Conservation (phyloP, 2,888 invertebrate genomes). For the Coelogynopora nodosa region DNA sequence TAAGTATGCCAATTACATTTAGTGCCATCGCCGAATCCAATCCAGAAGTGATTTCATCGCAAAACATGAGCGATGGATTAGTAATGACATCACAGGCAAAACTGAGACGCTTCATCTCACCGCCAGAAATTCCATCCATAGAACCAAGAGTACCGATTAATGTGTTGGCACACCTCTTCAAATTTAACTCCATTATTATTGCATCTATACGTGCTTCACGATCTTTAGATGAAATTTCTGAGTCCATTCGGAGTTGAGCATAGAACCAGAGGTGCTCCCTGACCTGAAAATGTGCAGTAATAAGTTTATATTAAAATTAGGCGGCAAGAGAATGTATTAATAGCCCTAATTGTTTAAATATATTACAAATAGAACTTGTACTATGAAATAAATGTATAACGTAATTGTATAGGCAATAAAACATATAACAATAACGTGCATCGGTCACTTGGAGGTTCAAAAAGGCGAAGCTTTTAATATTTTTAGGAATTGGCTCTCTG, state of each 20-base stretch:
- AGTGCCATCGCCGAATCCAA: conserved; percentile 34
- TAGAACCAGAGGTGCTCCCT: conserved; percentile 40
- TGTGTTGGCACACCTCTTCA: conserved; percentile 14
- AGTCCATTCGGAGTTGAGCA: conserved; percentile 38
- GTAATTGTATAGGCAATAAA: no score
- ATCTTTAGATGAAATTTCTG: background rate
- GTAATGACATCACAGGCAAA: conserved; percentile 68
- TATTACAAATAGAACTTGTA: no score
- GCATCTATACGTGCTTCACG: conserved; percentile 22
- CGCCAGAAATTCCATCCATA: conserved; percentile 81
- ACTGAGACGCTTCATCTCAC: conserved; percentile 83
- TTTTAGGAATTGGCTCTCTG: no score
- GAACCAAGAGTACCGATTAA: conserved; percentile 70
- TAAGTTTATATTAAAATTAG: no score
- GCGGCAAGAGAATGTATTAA: no score
- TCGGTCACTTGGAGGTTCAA: no score
- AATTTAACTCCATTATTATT: background rate
- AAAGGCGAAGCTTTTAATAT: no score
- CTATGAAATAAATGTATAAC: no score
- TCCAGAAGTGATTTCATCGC: conserved; percentile 40
- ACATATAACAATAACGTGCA: no score
- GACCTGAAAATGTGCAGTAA: conserved; percentile 15
- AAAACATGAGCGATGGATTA: conserved; percentile 34
- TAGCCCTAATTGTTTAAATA: no score
- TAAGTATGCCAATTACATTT: conserved; percentile 4